These are phyloP conservation scores for Melanotaenia pygmaea DNA, from an alignment of 2,797 vertebrate species.

Conservation along the genomic window DNA sequence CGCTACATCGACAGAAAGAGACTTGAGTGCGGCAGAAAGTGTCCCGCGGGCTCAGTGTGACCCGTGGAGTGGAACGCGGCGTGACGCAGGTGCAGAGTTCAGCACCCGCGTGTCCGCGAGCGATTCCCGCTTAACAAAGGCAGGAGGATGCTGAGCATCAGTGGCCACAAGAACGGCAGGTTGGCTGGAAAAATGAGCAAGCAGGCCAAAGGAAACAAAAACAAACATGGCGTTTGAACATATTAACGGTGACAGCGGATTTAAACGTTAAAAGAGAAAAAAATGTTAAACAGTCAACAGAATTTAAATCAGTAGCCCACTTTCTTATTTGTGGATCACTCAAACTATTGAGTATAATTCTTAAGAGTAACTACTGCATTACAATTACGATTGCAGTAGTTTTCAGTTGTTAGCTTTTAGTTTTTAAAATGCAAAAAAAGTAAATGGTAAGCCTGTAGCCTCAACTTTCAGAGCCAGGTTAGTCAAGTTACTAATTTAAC, in stretches of 20 bases:
- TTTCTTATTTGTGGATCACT: not conserved
- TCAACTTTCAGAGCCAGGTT: no score
- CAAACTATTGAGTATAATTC: not conserved
- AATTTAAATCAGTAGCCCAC: not conserved
- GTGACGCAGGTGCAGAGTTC: slow-evolving; percentile 87
- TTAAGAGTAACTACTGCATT: not conserved
- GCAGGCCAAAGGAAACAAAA: slow-evolving; percentile 16
- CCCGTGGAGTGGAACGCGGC: slow-evolving; percentile 84
- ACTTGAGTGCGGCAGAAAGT: slow-evolving; percentile 27
- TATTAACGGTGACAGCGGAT: not conserved
- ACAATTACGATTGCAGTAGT: not conserved
- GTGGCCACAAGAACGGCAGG: slow-evolving; percentile 50
- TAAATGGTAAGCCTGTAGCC: no score
- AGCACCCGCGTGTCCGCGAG: slow-evolving; percentile 83
- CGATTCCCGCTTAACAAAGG: slow-evolving; percentile 72
- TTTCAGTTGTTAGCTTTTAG: not conserved
- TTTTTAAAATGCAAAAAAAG: no score
- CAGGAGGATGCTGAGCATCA: slow-evolving; percentile 60
- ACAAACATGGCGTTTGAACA: not conserved
- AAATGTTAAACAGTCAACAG: not conserved
- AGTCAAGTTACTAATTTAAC: no score
- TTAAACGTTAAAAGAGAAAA: not conserved
- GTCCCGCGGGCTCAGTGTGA: slow-evolving; percentile 80
- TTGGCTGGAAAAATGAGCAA: slow-evolving; percentile 53
- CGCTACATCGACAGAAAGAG: not conserved